A percentile compares a stretch with the other conserved stretches of the same genome.
phyloP scores from a whole-genome alignment of 2,113 vertebrate species.

The Takifugu bimaculatus region DNA sequence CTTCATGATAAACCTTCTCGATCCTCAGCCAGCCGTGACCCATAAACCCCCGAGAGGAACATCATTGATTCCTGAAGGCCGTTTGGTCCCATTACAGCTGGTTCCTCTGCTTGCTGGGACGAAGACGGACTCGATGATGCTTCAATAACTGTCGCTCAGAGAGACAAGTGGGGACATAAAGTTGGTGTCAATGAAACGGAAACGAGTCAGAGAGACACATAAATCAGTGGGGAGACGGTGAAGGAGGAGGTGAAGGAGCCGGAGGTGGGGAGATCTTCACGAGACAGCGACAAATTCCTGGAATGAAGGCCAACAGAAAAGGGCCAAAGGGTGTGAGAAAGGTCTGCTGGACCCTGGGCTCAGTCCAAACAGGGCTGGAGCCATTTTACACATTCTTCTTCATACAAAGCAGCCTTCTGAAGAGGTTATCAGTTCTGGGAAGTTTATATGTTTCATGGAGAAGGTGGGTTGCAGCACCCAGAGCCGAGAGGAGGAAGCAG shows the following conservation, averaged over 20 bases:
- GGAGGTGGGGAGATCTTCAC: conserved; percentile 8
- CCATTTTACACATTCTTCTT: background rate
- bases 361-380: background rate
- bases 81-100: conserved; percentile 63
- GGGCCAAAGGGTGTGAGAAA: conserved; percentile 58
- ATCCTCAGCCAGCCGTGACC: conserved; percentile 6
- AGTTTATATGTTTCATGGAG: no score
- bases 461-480: no score
- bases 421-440: no score
- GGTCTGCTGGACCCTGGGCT: conserved; percentile 15
- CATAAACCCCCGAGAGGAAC: background rate
- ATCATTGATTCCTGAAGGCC: conserved; percentile 23
- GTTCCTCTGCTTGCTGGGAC: conserved; percentile 40
- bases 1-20: conserved; percentile 2
- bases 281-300: conserved; percentile 60
- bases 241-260: conserved; percentile 18
- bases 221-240: background rate
- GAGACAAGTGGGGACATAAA: conserved; percentile 38
- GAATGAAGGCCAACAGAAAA: conserved; percentile 54
- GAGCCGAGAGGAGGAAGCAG: no score
- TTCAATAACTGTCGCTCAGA: conserved; percentile 40
- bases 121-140: conserved; percentile 6
- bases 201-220: conserved; percentile 1
- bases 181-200: background rate
- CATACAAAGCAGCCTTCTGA: no score